These are phyloP conservation scores for Toxotes lorentzi DNA, from an alignment of 2,797 vertebrate genomes.

Conservation along the genomic window DNA sequence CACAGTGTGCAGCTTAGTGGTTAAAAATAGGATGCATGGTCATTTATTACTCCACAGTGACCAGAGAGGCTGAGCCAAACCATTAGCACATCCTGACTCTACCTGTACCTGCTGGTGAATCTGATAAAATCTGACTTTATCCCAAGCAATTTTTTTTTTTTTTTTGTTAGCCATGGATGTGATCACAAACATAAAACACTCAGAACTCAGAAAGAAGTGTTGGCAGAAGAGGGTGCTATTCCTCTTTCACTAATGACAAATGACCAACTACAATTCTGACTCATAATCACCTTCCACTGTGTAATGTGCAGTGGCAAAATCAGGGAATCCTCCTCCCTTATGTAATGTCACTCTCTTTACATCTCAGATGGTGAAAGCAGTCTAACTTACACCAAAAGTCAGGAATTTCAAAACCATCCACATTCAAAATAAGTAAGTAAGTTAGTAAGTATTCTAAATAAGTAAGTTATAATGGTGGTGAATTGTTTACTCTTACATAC, in stretches of 20 bases:
- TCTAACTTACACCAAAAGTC: constrained; percentile 12
- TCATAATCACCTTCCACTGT: constrained; percentile 7
- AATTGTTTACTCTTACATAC: not conserved
- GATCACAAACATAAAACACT: not conserved
- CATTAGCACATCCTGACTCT: constrained; percentile 57
- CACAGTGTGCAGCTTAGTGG: constrained; percentile 80
- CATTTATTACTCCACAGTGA: constrained; percentile 79
- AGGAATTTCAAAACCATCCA: constrained; percentile 20
- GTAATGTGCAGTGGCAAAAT: not conserved
- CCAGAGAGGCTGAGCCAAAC: constrained; percentile 53
- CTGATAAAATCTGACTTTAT: constrained; percentile 34
- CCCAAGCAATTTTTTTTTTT: not conserved
- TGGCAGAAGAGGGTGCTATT: not conserved
- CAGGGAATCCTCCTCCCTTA: constrained; percentile 60
- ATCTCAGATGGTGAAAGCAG: constrained; percentile 12
- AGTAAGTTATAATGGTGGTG: not conserved
- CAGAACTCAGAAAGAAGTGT: not conserved
- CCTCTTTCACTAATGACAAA: constrained; percentile 11
- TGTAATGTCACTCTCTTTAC: constrained; percentile 45
- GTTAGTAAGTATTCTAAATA: no score
- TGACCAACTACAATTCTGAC: constrained; percentile 5
- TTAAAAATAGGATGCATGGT: constrained; percentile 85
- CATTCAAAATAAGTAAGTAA: not conserved
- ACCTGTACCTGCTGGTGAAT: constrained; percentile 50
- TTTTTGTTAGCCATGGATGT: not conserved